Conservation (phyloP, 2,113 vertebrate genomes). For the Ursus arctos region DNA sequence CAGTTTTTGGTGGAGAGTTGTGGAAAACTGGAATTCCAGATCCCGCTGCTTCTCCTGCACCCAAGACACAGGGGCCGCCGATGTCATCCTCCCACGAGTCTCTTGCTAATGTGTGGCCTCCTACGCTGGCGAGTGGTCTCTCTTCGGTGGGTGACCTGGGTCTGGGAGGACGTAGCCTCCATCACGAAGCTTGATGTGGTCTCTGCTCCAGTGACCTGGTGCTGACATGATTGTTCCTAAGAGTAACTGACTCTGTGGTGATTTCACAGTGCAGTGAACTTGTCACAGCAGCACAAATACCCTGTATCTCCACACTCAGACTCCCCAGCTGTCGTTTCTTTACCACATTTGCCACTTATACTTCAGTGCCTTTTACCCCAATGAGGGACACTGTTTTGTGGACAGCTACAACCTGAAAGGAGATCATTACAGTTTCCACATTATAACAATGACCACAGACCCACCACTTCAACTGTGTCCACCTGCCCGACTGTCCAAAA, state of each 20-base stretch:
- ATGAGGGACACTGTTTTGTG: background rate
- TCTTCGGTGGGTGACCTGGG: background rate
- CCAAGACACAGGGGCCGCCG: background rate
- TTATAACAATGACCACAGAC: background rate
- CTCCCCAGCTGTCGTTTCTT: background rate
- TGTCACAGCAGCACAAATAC: background rate
- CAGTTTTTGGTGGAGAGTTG: no score
- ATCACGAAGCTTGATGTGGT: background rate
- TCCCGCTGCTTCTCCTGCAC: no score
- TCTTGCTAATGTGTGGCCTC: background rate
- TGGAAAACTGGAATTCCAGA: no score
- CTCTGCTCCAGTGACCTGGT: background rate
- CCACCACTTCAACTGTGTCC: background rate
- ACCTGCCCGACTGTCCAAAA: rapidly evolving
- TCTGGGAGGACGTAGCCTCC: background rate
- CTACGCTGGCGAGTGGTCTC: background rate
- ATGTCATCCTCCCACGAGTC: background rate
- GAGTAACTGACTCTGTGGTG: background rate
- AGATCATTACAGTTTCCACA: background rate
- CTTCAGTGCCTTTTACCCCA: background rate
- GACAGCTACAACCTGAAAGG: background rate
- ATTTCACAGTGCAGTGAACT: background rate
- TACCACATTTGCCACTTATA: background rate
- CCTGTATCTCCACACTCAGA: background rate
- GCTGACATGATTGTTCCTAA: background rate